Percentiles rank a stretch among this genome's conserved stretches.
Evolutionary conservation across 2,113 vertebrate genomes (phyloP).

Genomic region (Quiscalus mexicanus): DNA sequence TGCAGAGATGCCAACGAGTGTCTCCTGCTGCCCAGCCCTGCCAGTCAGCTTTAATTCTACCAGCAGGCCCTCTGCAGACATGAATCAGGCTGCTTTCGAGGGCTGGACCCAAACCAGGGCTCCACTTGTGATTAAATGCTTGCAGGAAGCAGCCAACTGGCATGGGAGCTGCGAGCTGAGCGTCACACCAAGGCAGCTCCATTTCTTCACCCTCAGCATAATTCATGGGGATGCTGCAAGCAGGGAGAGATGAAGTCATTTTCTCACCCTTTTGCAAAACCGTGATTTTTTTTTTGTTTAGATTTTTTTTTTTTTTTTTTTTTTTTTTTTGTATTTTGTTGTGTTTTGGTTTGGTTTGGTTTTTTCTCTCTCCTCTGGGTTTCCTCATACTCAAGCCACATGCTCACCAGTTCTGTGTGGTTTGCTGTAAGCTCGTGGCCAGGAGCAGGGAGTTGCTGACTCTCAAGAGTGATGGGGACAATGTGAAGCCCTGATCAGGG

Average conservation of each 20-base stretch:
- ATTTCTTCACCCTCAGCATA: neutral
- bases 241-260: neutral
- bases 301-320: neutral
- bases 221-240: constrained; percentile 6
- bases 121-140: constrained; percentile 41
- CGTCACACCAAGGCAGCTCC: neutral
- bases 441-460: neutral
- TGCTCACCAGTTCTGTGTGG: neutral
- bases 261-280: constrained; percentile 3
- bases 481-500: neutral
- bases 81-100: constrained; percentile 60
- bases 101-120: constrained; percentile 49
- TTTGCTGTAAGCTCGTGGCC: neutral
- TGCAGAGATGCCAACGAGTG: neutral
- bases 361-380: neutral
- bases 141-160: constrained; percentile 28
- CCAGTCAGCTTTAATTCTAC: constrained; percentile 2
- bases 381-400: neutral
- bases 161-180: neutral
- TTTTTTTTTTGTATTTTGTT: too few species aligned
- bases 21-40: neutral
- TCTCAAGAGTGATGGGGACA: neutral
- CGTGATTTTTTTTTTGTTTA: neutral
- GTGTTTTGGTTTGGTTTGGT: neutral
- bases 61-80: constrained; percentile 9